A percentile compares a stretch with the other conserved stretches of the same genome.
Evolutionary conservation across 2,113 vertebrate species (phyloP).

Genomic region (Peromyscus leucopus): DNA sequence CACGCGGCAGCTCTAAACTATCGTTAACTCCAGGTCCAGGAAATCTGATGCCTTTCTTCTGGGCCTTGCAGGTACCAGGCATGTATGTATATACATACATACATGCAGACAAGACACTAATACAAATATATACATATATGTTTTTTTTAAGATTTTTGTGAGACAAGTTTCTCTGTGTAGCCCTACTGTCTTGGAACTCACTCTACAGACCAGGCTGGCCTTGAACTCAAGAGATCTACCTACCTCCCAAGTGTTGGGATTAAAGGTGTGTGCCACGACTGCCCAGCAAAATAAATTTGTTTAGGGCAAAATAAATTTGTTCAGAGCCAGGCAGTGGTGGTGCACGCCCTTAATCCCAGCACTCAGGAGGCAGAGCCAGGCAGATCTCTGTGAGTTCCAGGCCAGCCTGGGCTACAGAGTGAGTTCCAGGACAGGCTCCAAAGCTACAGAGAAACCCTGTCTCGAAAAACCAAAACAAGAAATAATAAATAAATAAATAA

Average conservation of each 20-base stretch:
- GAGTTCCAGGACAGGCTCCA: too few relatives aligned
- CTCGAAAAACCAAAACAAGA: too few relatives aligned
- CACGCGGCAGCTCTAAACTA: neutral
- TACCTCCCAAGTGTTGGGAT: neutral
- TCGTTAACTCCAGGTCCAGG: neutral
- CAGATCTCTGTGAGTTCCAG: too few relatives aligned
- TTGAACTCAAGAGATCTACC: neutral
- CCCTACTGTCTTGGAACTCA: neutral
- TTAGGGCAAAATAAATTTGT: neutral
- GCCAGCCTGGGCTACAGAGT: too few relatives aligned
- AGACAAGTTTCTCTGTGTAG: too few relatives aligned
- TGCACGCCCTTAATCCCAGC: too few relatives aligned
- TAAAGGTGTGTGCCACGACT: neutral
- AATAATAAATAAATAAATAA: too few relatives aligned
- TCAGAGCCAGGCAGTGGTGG: neutral
- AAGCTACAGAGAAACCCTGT: too few relatives aligned
- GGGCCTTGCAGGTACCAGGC: neutral
- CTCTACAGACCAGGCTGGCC: too few relatives aligned
- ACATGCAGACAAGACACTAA: neutral
- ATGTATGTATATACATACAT: neutral
- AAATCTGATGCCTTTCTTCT: neutral
- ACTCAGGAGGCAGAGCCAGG: too few relatives aligned
- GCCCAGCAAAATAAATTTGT: neutral
- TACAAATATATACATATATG: neutral
- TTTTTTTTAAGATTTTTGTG: too few relatives aligned